Evolutionary conservation across 2,888 invertebrate genomes (phyloP).

Genomic region (Aleiodes leptofemur): DNA sequence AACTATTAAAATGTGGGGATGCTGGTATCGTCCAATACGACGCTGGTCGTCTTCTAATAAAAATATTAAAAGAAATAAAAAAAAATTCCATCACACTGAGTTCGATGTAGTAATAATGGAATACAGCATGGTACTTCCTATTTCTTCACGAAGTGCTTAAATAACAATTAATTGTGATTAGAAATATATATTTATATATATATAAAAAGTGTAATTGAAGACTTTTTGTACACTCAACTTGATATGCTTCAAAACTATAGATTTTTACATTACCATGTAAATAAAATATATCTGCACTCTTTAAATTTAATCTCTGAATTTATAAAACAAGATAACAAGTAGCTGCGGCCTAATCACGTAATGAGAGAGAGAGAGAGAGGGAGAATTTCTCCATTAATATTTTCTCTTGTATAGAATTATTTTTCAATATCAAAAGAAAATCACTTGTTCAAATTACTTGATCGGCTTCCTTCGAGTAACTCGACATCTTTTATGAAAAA

Average conservation of each 20-base stretch:
- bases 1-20: constrained; percentile 48
- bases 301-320: constrained; percentile 7
- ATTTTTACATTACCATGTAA: constrained; percentile 27
- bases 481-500: not conserved
- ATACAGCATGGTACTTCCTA: constrained; percentile 7
- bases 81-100: constrained; percentile 28
- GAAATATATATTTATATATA: constrained; percentile 1
- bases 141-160: constrained; percentile 31
- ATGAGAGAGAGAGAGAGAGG: constrained; percentile 43
- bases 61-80: constrained; percentile 24
- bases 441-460: not conserved
- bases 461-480: not conserved
- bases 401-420: constrained; percentile 27
- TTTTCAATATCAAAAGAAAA: constrained; percentile 9
- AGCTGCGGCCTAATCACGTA: constrained; percentile 67
- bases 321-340: constrained; percentile 59
- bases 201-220: not conserved
- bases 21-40: constrained; percentile 62
- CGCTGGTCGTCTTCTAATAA: constrained; percentile 62
- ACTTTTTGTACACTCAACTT: not conserved
- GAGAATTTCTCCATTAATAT: constrained; percentile 23
- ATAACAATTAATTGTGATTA: not conserved
- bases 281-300: not conserved
- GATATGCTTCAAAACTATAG: not conserved
- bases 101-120: constrained; percentile 32